Evolutionary conservation across 2,113 vertebrate species (phyloP), one percentile per base, ranked within the genome.

Genomic region (Paramisgurnus dabryanus): DNA sequence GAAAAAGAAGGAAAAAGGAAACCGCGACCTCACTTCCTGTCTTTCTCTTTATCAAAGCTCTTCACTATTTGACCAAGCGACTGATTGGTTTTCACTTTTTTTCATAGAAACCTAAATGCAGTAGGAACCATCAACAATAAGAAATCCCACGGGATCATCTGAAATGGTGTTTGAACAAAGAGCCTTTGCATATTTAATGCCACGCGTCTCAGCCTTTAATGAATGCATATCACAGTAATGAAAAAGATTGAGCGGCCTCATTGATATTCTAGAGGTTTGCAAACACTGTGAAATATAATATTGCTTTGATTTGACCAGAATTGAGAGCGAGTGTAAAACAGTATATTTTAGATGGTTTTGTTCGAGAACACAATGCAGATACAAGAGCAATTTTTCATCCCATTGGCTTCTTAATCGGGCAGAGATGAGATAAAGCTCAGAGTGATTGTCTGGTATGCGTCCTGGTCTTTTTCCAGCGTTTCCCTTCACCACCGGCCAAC

Each of bases 21-120:
- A 90, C 88, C 79, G 86, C 92, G 87, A 81, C 58, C 89, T 91
- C 85, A 89, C 84, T 91, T 92, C 89, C 90, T 89, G 50, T 88
- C 76, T 80, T 85, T 66, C 27, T 55, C 8, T 87, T 88, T 90
- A 90, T 89, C 86, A 39, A 53, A 49, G 71, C 49, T 67, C 80
- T 66, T 68, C 67, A 10, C 34, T 80, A 34, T 13, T 69, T 79
- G 12, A 12, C 60, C 84, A 61, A 40, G 2, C 12, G 6, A 6
- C 71, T 74, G 55, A 64, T 75, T 41, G 69, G 49, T 22, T 67
- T 61, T 61, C 65, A 6, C 40, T 17, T 7, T 69, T 7, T 69
- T 84, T 74, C 49, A 76, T 39, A 66, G 40, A 64, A 9, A 41
- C 17, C 27, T 80, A 41, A 57, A 22, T 69, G 17, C 69, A 80